Evolutionary conservation across 2,888 invertebrate species (phyloP), one percentile per base, ranked within the genome.

Genomic region (Rhimphoctona megacephalus): DNA sequence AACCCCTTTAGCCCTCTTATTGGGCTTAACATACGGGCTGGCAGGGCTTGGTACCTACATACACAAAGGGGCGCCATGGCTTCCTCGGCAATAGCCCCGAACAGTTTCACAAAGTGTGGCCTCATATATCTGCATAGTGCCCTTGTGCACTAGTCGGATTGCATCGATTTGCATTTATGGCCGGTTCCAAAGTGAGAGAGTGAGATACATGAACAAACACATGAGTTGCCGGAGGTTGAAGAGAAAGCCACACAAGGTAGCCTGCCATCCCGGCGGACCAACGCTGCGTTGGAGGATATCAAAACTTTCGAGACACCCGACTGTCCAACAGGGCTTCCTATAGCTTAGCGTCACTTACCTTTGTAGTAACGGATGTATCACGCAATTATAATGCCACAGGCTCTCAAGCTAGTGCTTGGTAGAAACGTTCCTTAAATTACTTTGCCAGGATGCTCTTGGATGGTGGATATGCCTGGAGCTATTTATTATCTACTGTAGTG

Each of bases 121-220:
- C 33, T 17, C 17, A 70, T 61, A 19, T 33, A 19, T n/a, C 72
- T 33, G 22, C 30, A 69, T 54, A 61, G 36, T 36, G 43, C 61
- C n/a, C 39, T 61, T 66, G 64, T 64, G 36, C 22, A 30, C 39
- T 19, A 30, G 52, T 73, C 19, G 81, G 73, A 81, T 81, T 66
- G 81, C 81, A 81, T 81, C 64, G 73, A 81, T 81, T 81, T 81
- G 66, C 81, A 81, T 81, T 81, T 81, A 81, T 73, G 49, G 39
- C 52, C 30, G 19, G 25, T n/a, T 30, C 30, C 61, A 61, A 66
- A 79, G 39, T 74, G 57, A 25, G 43, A 19, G 39, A 61, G 61
- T 25, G 9, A 19, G 43, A 74, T 43, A 52, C 9, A 39, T 8
- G 17, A 61, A 17, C 25, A 33, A 39, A 67, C 9, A 17, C 36